These are phyloP conservation scores for Drosophila suzukii DNA, from an alignment of 1,140 invertebrate genomes.

Conservation along the genomic window DNA sequence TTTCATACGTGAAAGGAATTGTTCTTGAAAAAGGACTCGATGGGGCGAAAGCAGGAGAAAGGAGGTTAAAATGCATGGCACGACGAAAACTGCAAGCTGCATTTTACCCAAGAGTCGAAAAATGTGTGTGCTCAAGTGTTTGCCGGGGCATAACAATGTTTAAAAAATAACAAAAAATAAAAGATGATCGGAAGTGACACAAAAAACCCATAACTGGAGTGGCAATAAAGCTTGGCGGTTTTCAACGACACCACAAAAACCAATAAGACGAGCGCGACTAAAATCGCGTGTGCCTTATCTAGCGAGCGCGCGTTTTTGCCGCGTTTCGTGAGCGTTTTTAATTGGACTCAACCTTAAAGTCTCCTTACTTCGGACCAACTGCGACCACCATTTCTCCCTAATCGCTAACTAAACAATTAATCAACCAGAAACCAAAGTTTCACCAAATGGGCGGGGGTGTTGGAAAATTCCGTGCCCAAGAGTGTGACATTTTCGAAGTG, in stretches of 20 bases:
- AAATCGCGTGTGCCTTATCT: conserved; percentile 50
- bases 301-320: conserved; percentile 9
- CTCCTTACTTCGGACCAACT: neutral
- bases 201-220: conserved; percentile 58
- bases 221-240: conserved; percentile 68
- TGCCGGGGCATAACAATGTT: conserved; percentile 8
- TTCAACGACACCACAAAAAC: conserved; percentile 55
- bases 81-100: conserved; percentile 52
- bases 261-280: conserved; percentile 2
- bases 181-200: neutral
- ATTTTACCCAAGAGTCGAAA: conserved; percentile 59
- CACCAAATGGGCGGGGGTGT: conserved; percentile 17
- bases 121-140: conserved; percentile 45
- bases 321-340: conserved; percentile 41
- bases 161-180: neutral
- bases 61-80: conserved; percentile 29
- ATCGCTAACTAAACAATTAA: conserved; percentile 77
- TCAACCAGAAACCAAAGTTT: conserved; percentile 69
- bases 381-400: conserved; percentile 28
- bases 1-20: conserved; percentile 40
- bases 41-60: conserved; percentile 15
- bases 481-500: conserved; percentile 67
- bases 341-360: conserved; percentile 36
- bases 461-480: conserved; percentile 50
- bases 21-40: conserved; percentile 42